Evolutionary conservation across 2,888 invertebrate species (phyloP), one percentile per base, ranked within the genome.

Genomic region (Harpagoxenus sublaevis): DNA sequence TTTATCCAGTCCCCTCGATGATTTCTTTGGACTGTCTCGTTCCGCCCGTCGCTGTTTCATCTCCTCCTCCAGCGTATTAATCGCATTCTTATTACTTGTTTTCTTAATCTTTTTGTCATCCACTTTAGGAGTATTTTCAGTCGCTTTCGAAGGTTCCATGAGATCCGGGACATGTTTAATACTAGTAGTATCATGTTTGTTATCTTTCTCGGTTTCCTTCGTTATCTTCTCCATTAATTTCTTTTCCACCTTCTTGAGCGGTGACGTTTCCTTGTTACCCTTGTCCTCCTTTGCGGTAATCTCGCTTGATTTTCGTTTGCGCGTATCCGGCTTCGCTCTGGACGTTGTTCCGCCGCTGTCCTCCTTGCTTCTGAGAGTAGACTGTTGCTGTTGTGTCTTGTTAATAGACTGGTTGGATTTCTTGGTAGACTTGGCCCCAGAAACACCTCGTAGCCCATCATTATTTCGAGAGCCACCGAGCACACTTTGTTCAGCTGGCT

Each of bases 1-100:
- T 89, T 96, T 96, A 89, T 97, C 97, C 71, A 97, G 92, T 3
- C 96, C 95, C 39, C 96, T 96, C 93, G 96, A 95, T 84, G 96
- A 95, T 94, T 96, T 97, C 95, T 96, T 97, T 94, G 95, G 96
- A 90, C 94, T 95, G 92, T 95, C 96, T 94, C 95, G 95, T 94
- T 95, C 95, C 77, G 94, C 94, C 83, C 95, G 93, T 55, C 95
- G 92, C 63, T 95, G 95, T 53, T 95, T 94, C 93, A 95, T 94
- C 83, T 95, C 95, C 79, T 95, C 95, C 51, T 95, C 95, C 31
- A 95, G 84, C 2, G 91, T 94, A 74, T 94, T 94, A 9, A 94
- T 90, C 3, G 92, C 92, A 77, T 93, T 93, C 31, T 92, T 93
- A 31, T 88, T 92, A 23, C 88, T 89, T 35, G 89, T 87, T 71